Conservation (phyloP, 2,113 vertebrate genomes). For the Megaceryle maxima region DNA sequence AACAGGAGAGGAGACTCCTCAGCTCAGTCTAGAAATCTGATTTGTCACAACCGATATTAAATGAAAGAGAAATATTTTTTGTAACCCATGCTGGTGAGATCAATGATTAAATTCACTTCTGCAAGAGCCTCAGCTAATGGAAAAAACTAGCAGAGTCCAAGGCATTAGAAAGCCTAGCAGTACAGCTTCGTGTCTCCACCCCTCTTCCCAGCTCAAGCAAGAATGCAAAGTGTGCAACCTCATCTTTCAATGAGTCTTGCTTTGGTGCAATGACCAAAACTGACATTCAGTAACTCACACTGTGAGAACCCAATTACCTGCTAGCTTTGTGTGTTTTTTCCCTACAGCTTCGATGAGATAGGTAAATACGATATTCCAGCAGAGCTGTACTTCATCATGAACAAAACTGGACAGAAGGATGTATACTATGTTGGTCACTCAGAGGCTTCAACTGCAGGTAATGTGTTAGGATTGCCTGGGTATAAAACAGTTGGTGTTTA, state of each 20-base stretch:
- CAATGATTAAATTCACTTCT: neutral
- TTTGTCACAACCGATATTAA: neutral
- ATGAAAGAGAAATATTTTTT: neutral
- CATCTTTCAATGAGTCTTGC: neutral
- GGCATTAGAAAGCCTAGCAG: neutral
- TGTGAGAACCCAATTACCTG: neutral
- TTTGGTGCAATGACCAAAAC: neutral
- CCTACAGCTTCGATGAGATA: constrained; percentile 86
- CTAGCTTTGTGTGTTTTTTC: constrained; percentile 45
- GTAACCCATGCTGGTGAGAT: neutral
- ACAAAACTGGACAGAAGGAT: constrained; percentile 82
- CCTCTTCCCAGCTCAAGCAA: neutral
- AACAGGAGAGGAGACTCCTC: neutral
- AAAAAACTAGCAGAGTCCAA: neutral
- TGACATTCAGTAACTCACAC: neutral
- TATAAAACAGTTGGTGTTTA: neutral
- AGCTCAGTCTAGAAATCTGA: neutral
- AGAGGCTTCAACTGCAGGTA: constrained; percentile 89
- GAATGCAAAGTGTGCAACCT: neutral
- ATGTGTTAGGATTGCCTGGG: neutral
- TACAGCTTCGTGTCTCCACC: neutral
- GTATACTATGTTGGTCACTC: constrained; percentile 90
- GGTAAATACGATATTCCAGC: constrained; percentile 89
- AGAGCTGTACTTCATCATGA: constrained; percentile 84
- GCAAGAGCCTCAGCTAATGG: neutral